Evolutionary conservation across 2,888 invertebrate species (phyloP), one percentile per base, ranked within the genome.

Genomic region (Drosophila paracracens): DNA sequence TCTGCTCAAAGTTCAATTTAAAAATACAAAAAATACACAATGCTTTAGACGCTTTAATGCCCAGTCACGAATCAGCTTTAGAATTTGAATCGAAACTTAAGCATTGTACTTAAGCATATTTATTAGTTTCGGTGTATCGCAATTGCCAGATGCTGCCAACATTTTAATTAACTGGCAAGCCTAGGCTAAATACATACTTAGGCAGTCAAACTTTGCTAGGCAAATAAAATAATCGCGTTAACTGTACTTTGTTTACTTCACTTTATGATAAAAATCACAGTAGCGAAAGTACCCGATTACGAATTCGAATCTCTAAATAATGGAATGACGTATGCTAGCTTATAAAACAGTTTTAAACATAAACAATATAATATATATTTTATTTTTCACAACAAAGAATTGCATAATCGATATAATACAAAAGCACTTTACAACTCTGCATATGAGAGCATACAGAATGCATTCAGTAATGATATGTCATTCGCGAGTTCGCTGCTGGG

Each of bases 1-100:
- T 72, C 81, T 71, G 89, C 71, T 77, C 89, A 88, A 90, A 89
- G 85, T 83, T 78, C 85, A 90, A 67, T 61, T 67, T 58, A n/a
- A 61, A 63, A 33, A 70, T 63, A 58, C 38, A 60, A 59, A 36
- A 54, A 56, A 71, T 57, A 60, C 54, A 43, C 57, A 79, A 66
- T 63, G 56, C 36, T 38, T 4, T 27, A 27, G 27, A 29, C 57
- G 13, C n/a, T 57, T 57, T 73, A 88, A 63, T 81, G 89, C 75
- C 82, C 66, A 86, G 74, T 86, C 85, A 86, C 74, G 89, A 70
- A 64, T 48, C 73, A 69, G 70, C 77, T 74, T 73, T 60, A 64
- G 66, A 88, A 79, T 82, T 71, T 68, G 63, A 88, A 84, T 82
- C 46, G 74, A 85, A 51, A 38, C 33, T 46, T 31, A 25, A 66